Evolutionary conservation across 2,797 vertebrate genomes (phyloP).

Genomic region (Acanthopagrus latus): DNA sequence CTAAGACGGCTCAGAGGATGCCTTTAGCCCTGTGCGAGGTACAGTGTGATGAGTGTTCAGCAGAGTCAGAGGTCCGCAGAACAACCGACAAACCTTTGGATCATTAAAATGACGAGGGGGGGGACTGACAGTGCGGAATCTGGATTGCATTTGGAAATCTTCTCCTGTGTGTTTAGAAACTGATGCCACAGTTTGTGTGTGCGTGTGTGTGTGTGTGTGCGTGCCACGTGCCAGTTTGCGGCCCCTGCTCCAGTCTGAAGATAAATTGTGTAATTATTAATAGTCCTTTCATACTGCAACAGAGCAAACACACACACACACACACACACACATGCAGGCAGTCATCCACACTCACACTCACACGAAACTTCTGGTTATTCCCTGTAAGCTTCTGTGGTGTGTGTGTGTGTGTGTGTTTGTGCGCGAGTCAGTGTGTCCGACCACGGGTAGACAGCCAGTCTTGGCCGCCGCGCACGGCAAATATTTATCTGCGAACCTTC

Average conservation of each 20-base stretch:
- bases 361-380: too few species aligned
- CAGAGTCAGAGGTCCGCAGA: slow-evolving; percentile 9
- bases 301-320: slow-evolving; percentile 1
- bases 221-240: slow-evolving; percentile 23
- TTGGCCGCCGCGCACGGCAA: slow-evolving; percentile 64
- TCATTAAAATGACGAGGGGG: background rate
- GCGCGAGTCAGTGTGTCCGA: slow-evolving; percentile 7
- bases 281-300: slow-evolving; percentile 25
- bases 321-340: background rate
- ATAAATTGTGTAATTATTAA: slow-evolving; percentile 81
- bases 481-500: slow-evolving; percentile 76
- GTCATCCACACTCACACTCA: too few species aligned
- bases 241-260: slow-evolving; percentile 54
- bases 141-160: slow-evolving; percentile 52
- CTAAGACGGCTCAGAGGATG: too few species aligned
- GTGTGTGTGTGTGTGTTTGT: background rate
- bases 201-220: slow-evolving; percentile 23
- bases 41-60: background rate
- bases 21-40: too few species aligned
- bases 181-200: slow-evolving; percentile 31
- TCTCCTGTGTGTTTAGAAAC: slow-evolving; percentile 40
- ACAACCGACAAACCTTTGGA: slow-evolving; percentile 35
- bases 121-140: slow-evolving; percentile 25
- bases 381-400: too few species aligned
- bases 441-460: slow-evolving; percentile 53